phyloP scores from a whole-genome alignment of 2,888 invertebrate genomes.

The Lacanobia wlatinum region DNA sequence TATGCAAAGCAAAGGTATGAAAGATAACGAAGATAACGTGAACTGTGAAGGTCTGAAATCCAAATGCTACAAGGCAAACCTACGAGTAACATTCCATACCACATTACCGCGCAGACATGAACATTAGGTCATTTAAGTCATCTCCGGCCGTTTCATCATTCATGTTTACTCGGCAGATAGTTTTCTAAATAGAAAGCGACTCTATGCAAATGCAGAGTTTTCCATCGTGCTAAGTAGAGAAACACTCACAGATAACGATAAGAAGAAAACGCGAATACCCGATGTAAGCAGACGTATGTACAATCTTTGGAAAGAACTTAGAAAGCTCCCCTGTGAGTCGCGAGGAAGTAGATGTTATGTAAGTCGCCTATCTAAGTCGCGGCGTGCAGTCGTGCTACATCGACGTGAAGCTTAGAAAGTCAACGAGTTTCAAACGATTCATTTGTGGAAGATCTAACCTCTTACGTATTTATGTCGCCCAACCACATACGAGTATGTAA shows the following conservation, averaged over 20 bases:
- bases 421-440: constrained; percentile 1
- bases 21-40: background rate
- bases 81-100: too few relatives aligned
- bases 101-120: too few relatives aligned
- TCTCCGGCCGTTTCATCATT: background rate
- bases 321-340: constrained; percentile 25
- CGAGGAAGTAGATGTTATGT: constrained; percentile 29
- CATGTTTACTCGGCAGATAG: background rate
- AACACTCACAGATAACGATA: background rate
- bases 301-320: constrained; percentile 9
- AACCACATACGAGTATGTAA: background rate
- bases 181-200: constrained; percentile 31
- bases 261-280: background rate
- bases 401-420: constrained; percentile 33
- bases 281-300: background rate
- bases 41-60: background rate
- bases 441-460: background rate
- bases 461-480: constrained; percentile 2
- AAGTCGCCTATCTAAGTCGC: constrained; percentile 2
- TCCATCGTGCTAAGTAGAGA: background rate
- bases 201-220: constrained; percentile 8
- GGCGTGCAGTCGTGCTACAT: constrained; percentile 18
- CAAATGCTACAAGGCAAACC: background rate
- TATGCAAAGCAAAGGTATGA: background rate
- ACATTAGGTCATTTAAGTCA: background rate